A percentile compares a stretch with the other conserved stretches of the same genome.
These are phyloP conservation scores for Melanaphis sacchari DNA, from an alignment of 1,140 invertebrate genomes.

Conservation along the genomic window DNA sequence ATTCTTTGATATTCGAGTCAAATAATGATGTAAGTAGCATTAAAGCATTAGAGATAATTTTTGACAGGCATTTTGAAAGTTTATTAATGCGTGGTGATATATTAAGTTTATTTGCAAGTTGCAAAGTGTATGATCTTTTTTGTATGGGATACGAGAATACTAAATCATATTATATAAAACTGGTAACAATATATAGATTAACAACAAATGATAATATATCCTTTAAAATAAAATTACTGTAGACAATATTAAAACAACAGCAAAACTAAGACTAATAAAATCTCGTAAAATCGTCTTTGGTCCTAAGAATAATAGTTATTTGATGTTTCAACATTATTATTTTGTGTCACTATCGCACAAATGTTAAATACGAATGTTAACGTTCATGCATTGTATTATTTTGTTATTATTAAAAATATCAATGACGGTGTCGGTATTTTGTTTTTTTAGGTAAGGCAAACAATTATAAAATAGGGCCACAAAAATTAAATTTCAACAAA, in stretches of 20 bases:
- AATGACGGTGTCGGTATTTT: too few relatives aligned
- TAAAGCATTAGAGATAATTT: not conserved
- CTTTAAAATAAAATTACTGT: not conserved
- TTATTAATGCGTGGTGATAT: not conserved
- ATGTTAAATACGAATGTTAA: not conserved
- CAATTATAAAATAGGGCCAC: too few relatives aligned
- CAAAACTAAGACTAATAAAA: not conserved
- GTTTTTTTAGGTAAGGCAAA: too few relatives aligned
- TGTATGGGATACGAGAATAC: not conserved
- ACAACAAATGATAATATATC: not conserved
- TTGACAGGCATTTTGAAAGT: not conserved
- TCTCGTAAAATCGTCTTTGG: not conserved
- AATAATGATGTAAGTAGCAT: not conserved
- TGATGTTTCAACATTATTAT: too few relatives aligned
- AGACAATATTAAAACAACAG: not conserved
- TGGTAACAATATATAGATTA: not conserved
- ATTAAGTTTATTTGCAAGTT: not conserved
- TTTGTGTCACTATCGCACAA: too few relatives aligned
- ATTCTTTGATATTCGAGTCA: not conserved
- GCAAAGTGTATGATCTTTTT: not conserved
- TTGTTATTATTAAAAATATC: too few relatives aligned
- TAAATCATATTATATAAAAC: not conserved
- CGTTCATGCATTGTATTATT: not conserved
- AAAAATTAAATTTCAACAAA: too few relatives aligned
- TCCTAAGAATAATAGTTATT: not conserved